Percentiles rank a stretch among this genome's conserved stretches.
These are phyloP conservation scores for Corythoichthys intestinalis DNA, from an alignment of 2,113 vertebrate species.

Conservation along the genomic window DNA sequence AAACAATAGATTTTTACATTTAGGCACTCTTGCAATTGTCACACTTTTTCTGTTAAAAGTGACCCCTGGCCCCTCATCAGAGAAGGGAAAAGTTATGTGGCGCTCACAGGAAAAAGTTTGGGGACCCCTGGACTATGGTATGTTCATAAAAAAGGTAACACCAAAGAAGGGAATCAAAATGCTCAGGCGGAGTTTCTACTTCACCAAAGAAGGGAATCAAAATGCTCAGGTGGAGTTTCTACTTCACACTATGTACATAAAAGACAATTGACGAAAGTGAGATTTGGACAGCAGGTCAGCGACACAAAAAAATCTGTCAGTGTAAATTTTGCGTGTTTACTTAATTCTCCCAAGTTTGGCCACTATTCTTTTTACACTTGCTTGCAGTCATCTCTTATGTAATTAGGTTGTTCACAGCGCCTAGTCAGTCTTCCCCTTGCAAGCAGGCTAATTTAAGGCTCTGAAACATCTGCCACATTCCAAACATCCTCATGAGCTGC, in stretches of 20 bases:
- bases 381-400: conserved; percentile 33
- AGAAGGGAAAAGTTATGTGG: no score
- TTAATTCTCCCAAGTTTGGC: conserved; percentile 26
- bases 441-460: conserved; percentile 53
- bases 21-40: no score
- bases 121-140: no score
- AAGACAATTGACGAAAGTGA: background rate
- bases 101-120: no score
- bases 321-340: conserved; percentile 18
- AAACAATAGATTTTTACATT: no score
- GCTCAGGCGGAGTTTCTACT: background rate
- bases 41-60: no score
- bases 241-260: background rate
- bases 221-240: background rate
- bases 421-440: conserved; percentile 26
- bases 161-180: background rate
- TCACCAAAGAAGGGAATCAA: background rate
- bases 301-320: background rate
- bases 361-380: conserved; percentile 28
- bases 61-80: no score
- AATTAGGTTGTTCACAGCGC: conserved; percentile 46
- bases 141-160: background rate
- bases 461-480: conserved; percentile 31
- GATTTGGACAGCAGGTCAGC: background rate
- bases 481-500: conserved; percentile 45